Conservation (phyloP, 2,888 invertebrate species). For the Hoplodrina ambigua region DNA sequence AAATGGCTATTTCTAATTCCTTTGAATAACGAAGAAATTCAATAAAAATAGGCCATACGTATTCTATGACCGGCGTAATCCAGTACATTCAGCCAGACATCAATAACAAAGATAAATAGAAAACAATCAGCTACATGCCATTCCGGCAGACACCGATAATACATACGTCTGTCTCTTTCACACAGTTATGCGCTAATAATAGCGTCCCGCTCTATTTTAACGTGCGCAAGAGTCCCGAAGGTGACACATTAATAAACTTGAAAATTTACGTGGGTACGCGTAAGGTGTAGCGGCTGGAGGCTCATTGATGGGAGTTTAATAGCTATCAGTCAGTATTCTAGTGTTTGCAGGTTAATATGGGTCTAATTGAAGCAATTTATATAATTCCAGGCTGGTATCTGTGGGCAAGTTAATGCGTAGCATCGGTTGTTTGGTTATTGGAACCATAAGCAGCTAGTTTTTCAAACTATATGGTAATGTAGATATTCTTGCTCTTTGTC, state of each 20-base stretch:
- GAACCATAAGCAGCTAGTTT: background rate
- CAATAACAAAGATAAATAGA: slow-evolving; percentile 61
- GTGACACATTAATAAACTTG: slow-evolving; percentile 77
- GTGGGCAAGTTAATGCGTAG: background rate
- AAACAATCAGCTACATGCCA: slow-evolving; percentile 61
- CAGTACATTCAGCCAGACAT: slow-evolving; percentile 45
- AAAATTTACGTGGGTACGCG: slow-evolving; percentile 63
- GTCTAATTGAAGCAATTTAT: background rate
- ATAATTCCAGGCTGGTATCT: background rate
- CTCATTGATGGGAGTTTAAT: slow-evolving; percentile 56
- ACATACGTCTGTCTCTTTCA: slow-evolving; percentile 65
- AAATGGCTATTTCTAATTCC: background rate
- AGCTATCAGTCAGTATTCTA: slow-evolving; percentile 6
- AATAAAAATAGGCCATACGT: slow-evolving; percentile 50
- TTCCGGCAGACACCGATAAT: slow-evolving; percentile 58
- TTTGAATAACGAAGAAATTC: slow-evolving; percentile 1
- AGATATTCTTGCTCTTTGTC: background rate
- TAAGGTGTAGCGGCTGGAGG: slow-evolving; percentile 44
- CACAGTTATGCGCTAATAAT: slow-evolving; percentile 70
- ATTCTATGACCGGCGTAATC: slow-evolving; percentile 48
- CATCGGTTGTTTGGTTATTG: background rate
- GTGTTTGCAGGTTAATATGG: background rate
- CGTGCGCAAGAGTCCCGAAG: slow-evolving; percentile 70
- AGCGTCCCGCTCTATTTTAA: slow-evolving; percentile 77
- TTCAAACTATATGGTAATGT: background rate